phyloP scores from a whole-genome alignment of 2,113 vertebrate species.

The Noctilio leporinus region DNA sequence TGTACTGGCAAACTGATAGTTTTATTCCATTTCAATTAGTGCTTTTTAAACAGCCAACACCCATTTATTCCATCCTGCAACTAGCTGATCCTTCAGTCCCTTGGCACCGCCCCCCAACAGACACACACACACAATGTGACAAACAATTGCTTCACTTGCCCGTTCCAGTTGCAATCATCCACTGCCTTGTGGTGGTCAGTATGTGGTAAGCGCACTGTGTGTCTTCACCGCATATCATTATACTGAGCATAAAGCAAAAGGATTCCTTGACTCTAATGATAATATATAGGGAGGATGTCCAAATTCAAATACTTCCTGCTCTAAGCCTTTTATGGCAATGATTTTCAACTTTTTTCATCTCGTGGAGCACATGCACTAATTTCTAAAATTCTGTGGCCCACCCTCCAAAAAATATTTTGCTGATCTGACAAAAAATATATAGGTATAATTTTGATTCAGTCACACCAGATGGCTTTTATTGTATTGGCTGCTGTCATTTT shows the following conservation, averaged over 20 bases:
- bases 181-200: too few relatives aligned
- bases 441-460: too few relatives aligned
- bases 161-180: background rate
- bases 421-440: too few relatives aligned
- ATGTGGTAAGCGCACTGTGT: background rate
- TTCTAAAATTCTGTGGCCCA: too few relatives aligned
- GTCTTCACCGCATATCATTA: background rate
- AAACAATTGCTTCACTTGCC: background rate
- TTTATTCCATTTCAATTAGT: background rate
- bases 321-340: background rate
- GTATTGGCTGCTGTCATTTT: too few relatives aligned
- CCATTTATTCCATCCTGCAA: background rate
- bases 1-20: background rate
- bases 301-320: background rate
- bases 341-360: too few relatives aligned
- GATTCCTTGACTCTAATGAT: background rate
- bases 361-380: too few relatives aligned
- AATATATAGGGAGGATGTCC: background rate
- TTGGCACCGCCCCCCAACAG: too few relatives aligned
- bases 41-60: background rate
- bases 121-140: background rate
- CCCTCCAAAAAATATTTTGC: too few relatives aligned
- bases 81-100: background rate
- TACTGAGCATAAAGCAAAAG: background rate
- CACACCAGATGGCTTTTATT: too few relatives aligned